Percentiles rank a stretch among this genome's conserved stretches.
phyloP scores from a whole-genome alignment of 2,113 vertebrate species.

The Limnothrissa miodon region DNA sequence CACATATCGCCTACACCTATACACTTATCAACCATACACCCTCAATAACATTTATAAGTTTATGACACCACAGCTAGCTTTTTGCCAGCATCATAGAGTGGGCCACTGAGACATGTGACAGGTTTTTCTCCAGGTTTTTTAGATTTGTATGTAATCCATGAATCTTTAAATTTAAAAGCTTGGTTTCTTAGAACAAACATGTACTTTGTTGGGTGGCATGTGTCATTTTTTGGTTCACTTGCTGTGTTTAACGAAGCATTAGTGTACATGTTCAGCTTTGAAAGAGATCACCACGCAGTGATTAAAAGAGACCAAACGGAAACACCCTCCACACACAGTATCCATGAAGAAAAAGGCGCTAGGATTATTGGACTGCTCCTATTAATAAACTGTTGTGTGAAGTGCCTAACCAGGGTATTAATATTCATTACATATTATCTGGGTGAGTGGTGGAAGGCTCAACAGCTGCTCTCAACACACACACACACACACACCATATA shows the following conservation, averaged over 20 bases:
- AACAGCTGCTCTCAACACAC: constrained; percentile 59
- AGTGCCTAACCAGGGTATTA: constrained; percentile 61
- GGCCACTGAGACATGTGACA: too few species aligned
- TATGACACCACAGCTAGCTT: too few species aligned
- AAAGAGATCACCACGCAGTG: neutral
- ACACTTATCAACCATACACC: too few species aligned
- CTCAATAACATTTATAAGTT: too few species aligned
- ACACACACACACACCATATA: constrained; percentile 3
- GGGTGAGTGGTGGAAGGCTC: constrained; percentile 61
- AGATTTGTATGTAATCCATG: neutral
- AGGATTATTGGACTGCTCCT: constrained; percentile 23
- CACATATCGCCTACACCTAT: too few species aligned
- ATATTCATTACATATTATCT: constrained; percentile 66
- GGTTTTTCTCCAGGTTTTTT: neutral
- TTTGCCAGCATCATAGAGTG: too few species aligned
- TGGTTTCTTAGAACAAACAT: neutral
- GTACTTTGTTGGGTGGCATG: neutral
- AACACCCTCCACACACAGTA: neutral
- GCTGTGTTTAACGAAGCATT: constrained; percentile 8
- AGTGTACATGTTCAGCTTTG: neutral
- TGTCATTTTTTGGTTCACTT: neutral
- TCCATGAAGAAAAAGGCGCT: neutral
- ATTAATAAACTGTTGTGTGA: constrained; percentile 55
- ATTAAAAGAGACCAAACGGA: constrained; percentile 7
- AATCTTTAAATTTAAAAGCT: neutral